A percentile compares a stretch with the other conserved stretches of the same genome.
phyloP scores from a whole-genome alignment of 2,888 invertebrate genomes.

The Geotrupes spiniger region DNA sequence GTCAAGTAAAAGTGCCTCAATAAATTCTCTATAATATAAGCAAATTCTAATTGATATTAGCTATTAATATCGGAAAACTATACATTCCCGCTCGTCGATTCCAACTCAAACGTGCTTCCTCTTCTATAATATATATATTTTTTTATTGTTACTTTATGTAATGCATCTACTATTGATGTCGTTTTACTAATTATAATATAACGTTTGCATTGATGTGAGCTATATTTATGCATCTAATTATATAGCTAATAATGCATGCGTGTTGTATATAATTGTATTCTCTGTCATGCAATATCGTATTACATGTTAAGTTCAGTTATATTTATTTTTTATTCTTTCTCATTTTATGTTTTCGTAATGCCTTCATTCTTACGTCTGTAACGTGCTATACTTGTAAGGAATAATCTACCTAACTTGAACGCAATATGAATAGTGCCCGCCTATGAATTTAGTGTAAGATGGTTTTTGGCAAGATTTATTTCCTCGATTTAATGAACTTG shows the following conservation, averaged over 20 bases:
- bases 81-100: constrained; percentile 8
- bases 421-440: no score
- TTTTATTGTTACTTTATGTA: constrained; percentile 29
- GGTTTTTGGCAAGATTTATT: no score
- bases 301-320: constrained; percentile 33
- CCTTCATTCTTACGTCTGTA: constrained; percentile 1
- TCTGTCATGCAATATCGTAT: constrained; percentile 42
- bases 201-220: constrained; percentile 39
- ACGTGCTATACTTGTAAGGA: constrained; percentile 2
- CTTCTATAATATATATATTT: constrained; percentile 19
- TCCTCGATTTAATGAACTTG: no score
- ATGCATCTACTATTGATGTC: constrained; percentile 19
- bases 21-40: no score
- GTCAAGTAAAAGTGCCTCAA: no score
- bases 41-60: no score
- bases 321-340: constrained; percentile 28
- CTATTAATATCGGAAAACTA: not conserved
- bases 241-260: constrained; percentile 39
- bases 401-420: no score
- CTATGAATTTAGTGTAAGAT: no score
- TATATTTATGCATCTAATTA: constrained; percentile 44
- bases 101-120: constrained; percentile 34
- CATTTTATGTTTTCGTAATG: constrained; percentile 25
- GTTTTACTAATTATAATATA: constrained; percentile 18
- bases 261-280: constrained; percentile 37